Percentiles rank a stretch among this genome's conserved stretches.
phyloP scores from a whole-genome alignment of 2,797 vertebrate genomes.

The Takifugu rubripes region DNA sequence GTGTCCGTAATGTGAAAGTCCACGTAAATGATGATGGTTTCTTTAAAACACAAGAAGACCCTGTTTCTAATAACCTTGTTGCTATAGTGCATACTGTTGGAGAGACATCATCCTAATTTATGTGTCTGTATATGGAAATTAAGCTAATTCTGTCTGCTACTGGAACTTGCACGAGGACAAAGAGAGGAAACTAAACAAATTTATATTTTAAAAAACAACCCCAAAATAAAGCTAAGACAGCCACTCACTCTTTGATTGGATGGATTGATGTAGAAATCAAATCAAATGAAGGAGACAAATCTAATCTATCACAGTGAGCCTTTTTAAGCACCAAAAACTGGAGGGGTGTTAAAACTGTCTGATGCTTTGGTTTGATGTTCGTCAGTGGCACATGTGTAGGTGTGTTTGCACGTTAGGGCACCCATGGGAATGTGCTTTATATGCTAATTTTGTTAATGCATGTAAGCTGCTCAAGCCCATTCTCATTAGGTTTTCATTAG shows the following conservation, averaged over 20 bases:
- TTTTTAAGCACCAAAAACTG: constrained; percentile 4
- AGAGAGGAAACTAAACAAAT: no score
- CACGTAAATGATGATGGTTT: no score
- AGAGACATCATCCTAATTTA: constrained; percentile 29
- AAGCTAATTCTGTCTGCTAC: constrained; percentile 1
- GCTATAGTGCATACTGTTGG: constrained; percentile 17
- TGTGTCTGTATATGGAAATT: constrained; percentile 50
- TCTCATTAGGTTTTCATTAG: constrained; percentile 79
- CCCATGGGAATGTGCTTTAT: constrained; percentile 67
- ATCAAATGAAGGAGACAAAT: no score
- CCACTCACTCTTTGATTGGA: no score
- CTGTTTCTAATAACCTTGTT: constrained; percentile 34
- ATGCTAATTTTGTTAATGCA: constrained; percentile 74
- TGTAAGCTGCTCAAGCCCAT: constrained; percentile 69
- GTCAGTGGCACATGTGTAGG: constrained; percentile 6
- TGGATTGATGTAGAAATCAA: no score
- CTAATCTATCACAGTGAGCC: no score
- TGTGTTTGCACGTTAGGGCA: constrained; percentile 20
- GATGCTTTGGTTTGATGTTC: constrained; percentile 11
- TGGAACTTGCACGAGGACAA: constrained; percentile 5
- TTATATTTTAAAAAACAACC: no score
- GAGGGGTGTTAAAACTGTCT: constrained; percentile 19
- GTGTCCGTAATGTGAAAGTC: no score
- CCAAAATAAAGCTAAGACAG: no score
- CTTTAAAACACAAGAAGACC: not conserved